Evolutionary conservation across 2,113 vertebrate genomes (phyloP).

Genomic region (Nothobranchius kuhntae): DNA sequence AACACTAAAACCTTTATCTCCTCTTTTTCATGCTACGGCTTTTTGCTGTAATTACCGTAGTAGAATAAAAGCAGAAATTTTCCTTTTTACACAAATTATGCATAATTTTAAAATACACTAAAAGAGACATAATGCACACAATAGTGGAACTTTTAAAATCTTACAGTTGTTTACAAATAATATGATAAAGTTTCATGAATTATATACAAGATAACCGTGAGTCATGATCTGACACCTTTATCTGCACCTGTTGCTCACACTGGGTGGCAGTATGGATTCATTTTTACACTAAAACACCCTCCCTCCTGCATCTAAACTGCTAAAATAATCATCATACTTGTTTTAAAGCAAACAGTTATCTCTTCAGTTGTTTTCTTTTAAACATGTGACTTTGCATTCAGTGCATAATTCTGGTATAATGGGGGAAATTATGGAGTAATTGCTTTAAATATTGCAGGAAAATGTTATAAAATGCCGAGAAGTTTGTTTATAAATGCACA

Average conservation of each 20-base stretch:
- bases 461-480: not conserved
- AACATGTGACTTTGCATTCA: not conserved
- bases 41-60: too few species aligned
- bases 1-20: not conserved
- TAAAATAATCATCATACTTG: not conserved
- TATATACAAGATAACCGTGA: not conserved
- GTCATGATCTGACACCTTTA: slow-evolving; percentile 6
- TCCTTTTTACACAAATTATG: too few species aligned
- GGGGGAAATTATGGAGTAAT: not conserved
- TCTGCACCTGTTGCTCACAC: slow-evolving; percentile 50
- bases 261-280: slow-evolving; percentile 69
- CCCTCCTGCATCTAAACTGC: not conserved
- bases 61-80: too few species aligned
- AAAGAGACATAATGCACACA: not conserved
- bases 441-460: slow-evolving; percentile 9
- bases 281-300: not conserved
- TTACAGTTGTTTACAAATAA: not conserved
- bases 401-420: not conserved
- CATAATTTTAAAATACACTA: not conserved
- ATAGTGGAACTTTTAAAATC: not conserved
- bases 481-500: not conserved
- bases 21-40: not conserved
- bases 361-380: not conserved
- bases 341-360: too few species aligned
- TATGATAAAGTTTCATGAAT: not conserved